Conservation (phyloP, 2,888 invertebrate species). For the Coenonympha arcania region DNA sequence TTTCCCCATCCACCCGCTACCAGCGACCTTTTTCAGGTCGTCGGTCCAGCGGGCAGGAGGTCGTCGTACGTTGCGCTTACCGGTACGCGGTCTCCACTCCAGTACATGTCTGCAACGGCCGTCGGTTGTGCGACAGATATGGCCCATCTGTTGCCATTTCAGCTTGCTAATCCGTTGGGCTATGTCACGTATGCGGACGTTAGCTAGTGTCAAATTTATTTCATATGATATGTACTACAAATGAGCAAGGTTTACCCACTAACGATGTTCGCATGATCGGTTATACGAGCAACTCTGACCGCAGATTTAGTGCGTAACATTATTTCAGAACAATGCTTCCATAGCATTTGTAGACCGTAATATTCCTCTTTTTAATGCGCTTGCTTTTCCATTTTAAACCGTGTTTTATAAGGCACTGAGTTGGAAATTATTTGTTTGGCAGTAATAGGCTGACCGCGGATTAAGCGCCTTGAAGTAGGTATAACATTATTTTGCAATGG, state of each 20-base stretch:
- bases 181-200: no score
- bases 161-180: no score
- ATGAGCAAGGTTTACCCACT: slow-evolving; percentile 19
- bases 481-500: slow-evolving; percentile 23
- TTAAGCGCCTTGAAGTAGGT: slow-evolving; percentile 24
- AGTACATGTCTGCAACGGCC: no score
- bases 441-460: slow-evolving; percentile 12
- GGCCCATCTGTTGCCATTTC: no score
- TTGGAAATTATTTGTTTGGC: slow-evolving; percentile 4
- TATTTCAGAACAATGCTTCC: slow-evolving; percentile 17
- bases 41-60: no score
- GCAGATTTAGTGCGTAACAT: slow-evolving; percentile 23
- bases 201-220: no score
- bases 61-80: no score
- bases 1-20: no score
- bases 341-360: slow-evolving; percentile 10
- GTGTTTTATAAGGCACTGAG: not conserved
- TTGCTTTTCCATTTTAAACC: slow-evolving; percentile 1
- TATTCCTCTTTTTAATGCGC: slow-evolving; percentile 7
- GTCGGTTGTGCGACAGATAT: no score
- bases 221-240: slow-evolving; percentile 11
- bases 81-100: no score
- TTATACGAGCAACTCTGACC: slow-evolving; percentile 16
- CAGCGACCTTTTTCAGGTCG: no score
- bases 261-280: slow-evolving; percentile 22